Evolutionary conservation across 2,797 vertebrate species (phyloP).

Genomic region (Argyrosomus regius): DNA sequence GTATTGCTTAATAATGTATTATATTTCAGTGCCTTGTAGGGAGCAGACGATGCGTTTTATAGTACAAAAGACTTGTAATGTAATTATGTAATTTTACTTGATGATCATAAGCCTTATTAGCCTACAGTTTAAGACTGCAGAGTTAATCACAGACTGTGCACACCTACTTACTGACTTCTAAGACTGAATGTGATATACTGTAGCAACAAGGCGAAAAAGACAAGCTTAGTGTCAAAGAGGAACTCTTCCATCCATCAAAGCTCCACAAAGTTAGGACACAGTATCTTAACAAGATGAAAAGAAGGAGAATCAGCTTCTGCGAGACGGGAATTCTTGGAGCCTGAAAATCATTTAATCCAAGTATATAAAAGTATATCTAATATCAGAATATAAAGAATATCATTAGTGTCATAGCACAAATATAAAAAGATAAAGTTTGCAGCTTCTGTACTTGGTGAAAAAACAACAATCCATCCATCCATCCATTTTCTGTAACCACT

Average conservation of each 20-base stretch:
- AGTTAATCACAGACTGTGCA: background rate
- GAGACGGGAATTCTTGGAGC: background rate
- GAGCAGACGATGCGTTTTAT: background rate
- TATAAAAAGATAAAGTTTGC: too few relatives aligned
- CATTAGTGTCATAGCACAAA: too few relatives aligned
- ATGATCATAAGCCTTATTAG: background rate
- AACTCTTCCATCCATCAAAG: background rate
- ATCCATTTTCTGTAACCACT: too few relatives aligned
- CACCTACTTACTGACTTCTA: background rate
- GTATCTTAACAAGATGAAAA: background rate
- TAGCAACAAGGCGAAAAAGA: background rate
- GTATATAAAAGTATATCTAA: background rate
- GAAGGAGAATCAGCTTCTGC: background rate
- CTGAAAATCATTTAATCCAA: background rate
- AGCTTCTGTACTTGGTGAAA: too few relatives aligned
- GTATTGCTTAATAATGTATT: background rate
- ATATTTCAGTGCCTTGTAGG: background rate
- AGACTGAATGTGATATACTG: background rate
- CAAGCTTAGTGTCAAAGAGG: background rate
- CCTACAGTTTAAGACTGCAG: background rate
- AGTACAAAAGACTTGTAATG: background rate
- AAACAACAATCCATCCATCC: too few relatives aligned
- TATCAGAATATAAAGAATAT: too few relatives aligned
- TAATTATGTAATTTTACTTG: background rate
- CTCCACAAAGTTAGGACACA: background rate